Conservation (phyloP, 2,113 vertebrate species). For the Eubucco bourcierii region DNA sequence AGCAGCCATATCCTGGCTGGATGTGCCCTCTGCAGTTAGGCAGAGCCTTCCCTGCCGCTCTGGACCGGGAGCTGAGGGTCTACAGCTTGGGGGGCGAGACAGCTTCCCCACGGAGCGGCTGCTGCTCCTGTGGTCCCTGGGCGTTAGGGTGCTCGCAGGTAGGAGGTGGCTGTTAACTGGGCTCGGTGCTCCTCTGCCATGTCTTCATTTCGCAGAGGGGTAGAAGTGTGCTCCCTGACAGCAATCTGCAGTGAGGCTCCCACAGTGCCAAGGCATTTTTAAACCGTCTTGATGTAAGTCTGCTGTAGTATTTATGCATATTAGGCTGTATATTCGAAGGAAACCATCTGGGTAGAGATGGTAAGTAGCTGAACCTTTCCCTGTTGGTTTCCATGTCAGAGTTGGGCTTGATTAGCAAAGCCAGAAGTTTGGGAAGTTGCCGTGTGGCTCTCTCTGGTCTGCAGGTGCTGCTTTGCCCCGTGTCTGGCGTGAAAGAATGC, state of each 20-base stretch:
- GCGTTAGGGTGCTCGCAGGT: not conserved
- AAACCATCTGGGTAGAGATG: not conserved
- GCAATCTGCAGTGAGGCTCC: not conserved
- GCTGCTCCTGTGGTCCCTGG: not conserved
- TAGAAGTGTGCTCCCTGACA: not conserved
- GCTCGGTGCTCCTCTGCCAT: not conserved
- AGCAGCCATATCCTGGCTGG: not conserved
- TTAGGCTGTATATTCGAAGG: not conserved
- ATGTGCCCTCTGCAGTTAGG: not conserved
- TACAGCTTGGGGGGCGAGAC: not conserved
- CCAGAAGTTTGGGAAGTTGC: not conserved
- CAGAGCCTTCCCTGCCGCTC: not conserved
- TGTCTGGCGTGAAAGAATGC: accelerated
- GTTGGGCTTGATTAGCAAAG: not conserved
- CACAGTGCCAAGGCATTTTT: not conserved
- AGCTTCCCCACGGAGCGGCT: not conserved
- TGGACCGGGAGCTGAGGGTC: not conserved
- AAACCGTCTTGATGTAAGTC: not conserved
- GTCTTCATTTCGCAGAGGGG: not conserved
- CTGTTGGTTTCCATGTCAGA: not conserved
- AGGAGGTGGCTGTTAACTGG: not conserved
- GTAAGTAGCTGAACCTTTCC: not conserved
- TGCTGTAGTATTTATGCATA: not conserved
- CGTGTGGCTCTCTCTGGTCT: not conserved
- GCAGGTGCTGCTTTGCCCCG: not conserved